Base-by-base conservation (phyloP, 2,888 invertebrate species). In the Calliopum simillimum region DNA sequence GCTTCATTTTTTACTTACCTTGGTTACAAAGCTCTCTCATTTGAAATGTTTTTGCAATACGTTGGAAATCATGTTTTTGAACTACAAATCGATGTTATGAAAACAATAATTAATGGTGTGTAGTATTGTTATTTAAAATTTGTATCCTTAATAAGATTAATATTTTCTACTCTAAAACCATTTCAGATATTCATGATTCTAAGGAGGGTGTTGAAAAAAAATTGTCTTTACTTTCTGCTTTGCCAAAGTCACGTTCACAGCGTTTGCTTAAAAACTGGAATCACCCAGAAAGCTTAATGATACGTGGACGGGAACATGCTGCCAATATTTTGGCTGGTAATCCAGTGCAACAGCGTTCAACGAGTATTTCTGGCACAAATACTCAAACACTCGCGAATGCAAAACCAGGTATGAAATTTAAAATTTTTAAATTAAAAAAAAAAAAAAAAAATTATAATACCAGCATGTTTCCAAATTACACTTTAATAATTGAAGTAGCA, bases 1-100 rank as follows among this genome's bases (percentile, higher is more conserved):
- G 92, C 93, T 19, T 94, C 96, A 4, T 96, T 95, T 88, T 94
- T 96, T 84, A 93, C 95, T 2, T 95, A 94, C 85, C 88, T 96
- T 67, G 96, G 94, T 1, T 94, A 94, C 85, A 89, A 92, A 77
- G 91, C 93, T 25, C 87, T 96, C 74, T 89, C 91, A 41, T 94
- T 93, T 85, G 89, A 92, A 74, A 90, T 92, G 82, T 96, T 96
- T 85, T 85, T 94, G 78, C 95, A 95, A 85, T 95, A 95, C 84
- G 92, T 95, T 69, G 91, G 93, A 77, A 89, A 93, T 78, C 93
- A 94, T 82, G 94, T 95, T 55, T 92, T 96, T 77, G 94, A 95
- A 80, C 86, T 96, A 75, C 96, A 95, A 87, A 93, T 95, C 33
- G 95, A 95, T 81, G 94, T 95, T 2, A 92, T 94, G 88, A 95